Evolutionary conservation across 2,888 invertebrate species (phyloP), one percentile per base, ranked within the genome.

Genomic region (Hoplodrina blanda): DNA sequence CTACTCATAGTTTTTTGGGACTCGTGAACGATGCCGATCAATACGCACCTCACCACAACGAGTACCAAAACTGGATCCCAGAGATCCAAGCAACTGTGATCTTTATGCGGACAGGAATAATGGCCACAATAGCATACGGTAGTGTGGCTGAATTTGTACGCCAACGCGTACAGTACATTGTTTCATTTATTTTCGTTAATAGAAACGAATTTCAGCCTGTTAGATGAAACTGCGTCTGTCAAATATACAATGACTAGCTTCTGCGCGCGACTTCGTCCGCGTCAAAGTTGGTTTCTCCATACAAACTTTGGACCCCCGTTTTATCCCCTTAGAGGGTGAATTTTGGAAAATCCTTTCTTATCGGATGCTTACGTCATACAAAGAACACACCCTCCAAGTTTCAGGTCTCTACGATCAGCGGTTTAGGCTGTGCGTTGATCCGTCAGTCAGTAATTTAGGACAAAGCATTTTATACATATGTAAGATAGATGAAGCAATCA

Each of bases 11-110:
- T 15, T 57, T 56, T 55, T 65, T 44, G 60, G 41, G 62, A 62
- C 46, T 50, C 46, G 60, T 66, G 73, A 56, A 68, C 68, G 17
- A 61, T 69, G 50, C 59, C 71, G 75, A 83, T 84, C 83, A 82
- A 83, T 84, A 84, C 74, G 8, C 52, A 76, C 67, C 62, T 65
- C 33, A 60, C 53, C 63, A 62, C 52, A 61, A 53, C 56, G 46
- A 62, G 64, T 54, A 71, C 62, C 66, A 56, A 41, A 54, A 69
- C 66, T 68, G 68, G 25, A 41, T 55, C 20, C 25, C 17, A 20
- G 4, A 37, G 6, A 46, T 55, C 3, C 72, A 79, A 63, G 52
- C 72, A 15, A 82, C 25, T 61, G 19, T 68, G n/a, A 50, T 54
- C 72, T 56, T 33, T 76, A 82, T 73, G 11, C 0, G 4, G 20